Evolutionary conservation across 1,140 invertebrate genomes (phyloP).

Genomic region (Zophobas morio): DNA sequence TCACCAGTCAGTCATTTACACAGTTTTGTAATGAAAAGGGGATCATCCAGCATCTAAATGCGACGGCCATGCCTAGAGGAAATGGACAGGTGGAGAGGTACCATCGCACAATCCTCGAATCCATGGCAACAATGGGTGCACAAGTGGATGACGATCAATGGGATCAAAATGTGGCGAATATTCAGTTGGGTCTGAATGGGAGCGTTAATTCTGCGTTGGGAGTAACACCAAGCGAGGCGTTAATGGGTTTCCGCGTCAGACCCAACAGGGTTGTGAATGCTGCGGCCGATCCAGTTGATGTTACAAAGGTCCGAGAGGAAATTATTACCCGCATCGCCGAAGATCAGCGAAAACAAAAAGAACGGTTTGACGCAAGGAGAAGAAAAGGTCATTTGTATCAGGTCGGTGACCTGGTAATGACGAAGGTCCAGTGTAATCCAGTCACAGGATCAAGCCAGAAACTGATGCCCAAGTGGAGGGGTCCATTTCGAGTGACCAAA

Average conservation of each 20-base stretch:
- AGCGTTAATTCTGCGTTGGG: constrained; percentile 43
- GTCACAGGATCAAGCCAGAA: constrained; percentile 51
- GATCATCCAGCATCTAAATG: constrained; percentile 55
- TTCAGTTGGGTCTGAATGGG: constrained; percentile 52
- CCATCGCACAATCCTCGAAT: constrained; percentile 54
- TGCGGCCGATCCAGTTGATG: neutral
- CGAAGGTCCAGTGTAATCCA: constrained; percentile 3
- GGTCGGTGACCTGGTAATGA: constrained; percentile 47
- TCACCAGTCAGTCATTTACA: constrained; percentile 53
- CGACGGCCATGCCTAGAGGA: constrained; percentile 58
- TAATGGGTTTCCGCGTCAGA: constrained; percentile 44
- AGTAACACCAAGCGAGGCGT: constrained; percentile 37
- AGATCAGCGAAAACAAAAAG: constrained; percentile 48
- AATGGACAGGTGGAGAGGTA: constrained; percentile 61
- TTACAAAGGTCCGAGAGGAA: constrained; percentile 34
- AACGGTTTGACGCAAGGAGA: constrained; percentile 35
- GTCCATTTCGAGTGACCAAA: constrained; percentile 60
- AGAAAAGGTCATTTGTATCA: neutral
- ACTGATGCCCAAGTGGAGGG: constrained; percentile 59
- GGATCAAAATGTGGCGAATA: constrained; percentile 47
- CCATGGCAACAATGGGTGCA: constrained; percentile 52
- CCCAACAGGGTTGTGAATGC: neutral
- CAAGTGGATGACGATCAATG: too few relatives aligned
- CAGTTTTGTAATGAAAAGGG: constrained; percentile 52
- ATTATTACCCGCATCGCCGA: constrained; percentile 1